Evolutionary conservation across 2,888 invertebrate species (phyloP).

Genomic region (Hirtodrosophila duncani): DNA sequence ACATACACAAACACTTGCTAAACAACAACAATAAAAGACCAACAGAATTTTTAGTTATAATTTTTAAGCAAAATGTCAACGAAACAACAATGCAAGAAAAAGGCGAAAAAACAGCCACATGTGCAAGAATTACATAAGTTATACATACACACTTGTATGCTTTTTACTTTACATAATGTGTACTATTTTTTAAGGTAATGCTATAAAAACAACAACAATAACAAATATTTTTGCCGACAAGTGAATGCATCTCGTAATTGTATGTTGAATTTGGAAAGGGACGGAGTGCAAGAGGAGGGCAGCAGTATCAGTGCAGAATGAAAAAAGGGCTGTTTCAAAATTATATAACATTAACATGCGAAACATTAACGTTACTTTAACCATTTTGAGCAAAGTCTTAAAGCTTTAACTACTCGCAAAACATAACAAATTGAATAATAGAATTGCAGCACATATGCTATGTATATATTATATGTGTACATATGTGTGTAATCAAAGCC

Average conservation of each 20-base stretch:
- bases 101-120: slow-evolving; percentile 29
- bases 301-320: too few species aligned
- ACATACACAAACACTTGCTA: too few species aligned
- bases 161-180: too few species aligned
- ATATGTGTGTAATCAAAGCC: too few species aligned
- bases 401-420: slow-evolving; percentile 50
- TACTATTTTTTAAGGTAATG: too few species aligned
- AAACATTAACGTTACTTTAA: background rate
- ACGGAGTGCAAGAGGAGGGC: too few species aligned
- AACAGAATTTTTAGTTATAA: slow-evolving; percentile 1
- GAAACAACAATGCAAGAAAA: slow-evolving; percentile 13
- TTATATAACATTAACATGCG: slow-evolving; percentile 23
- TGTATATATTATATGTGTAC: too few species aligned
- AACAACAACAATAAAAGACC: slow-evolving; percentile 10
- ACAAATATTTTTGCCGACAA: slow-evolving; percentile 38
- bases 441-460: slow-evolving; percentile 5
- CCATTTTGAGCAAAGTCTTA: slow-evolving; percentile 26
- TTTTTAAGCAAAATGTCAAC: slow-evolving; percentile 12
- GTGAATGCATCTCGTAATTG: slow-evolving; percentile 43
- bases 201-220: slow-evolving; percentile 12
- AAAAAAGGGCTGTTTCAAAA: too few species aligned
- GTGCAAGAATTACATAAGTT: too few species aligned
- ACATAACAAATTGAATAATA: background rate
- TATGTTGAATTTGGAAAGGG: slow-evolving; percentile 10
- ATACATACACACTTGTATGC: too few species aligned